These are phyloP conservation scores for Saguinus midas DNA, from an alignment of 2,113 vertebrate species.

Conservation along the genomic window DNA sequence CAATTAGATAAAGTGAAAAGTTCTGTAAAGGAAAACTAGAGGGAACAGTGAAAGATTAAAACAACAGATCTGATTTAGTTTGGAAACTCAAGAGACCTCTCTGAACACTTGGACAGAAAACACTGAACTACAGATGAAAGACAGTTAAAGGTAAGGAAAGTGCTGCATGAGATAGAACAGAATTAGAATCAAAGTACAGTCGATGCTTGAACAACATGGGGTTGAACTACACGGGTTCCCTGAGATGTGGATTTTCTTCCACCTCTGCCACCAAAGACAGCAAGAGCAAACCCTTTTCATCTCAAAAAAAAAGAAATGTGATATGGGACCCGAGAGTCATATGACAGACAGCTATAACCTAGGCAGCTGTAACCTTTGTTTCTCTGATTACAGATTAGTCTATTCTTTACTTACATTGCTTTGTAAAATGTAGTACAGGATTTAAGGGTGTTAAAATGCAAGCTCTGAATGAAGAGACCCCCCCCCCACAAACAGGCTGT, in stretches of 20 bases:
- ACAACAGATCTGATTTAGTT: neutral
- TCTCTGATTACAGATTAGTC: neutral
- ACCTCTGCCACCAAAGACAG: neutral
- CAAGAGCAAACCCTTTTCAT: neutral
- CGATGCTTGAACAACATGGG: neutral
- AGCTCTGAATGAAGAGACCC: no score
- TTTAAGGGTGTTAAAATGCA: no score
- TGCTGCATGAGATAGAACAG: neutral
- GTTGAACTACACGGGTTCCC: neutral
- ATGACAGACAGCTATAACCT: neutral
- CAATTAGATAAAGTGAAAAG: neutral
- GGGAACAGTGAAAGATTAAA: neutral
- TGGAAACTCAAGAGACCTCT: neutral
- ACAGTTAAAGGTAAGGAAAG: neutral
- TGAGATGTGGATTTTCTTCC: neutral
- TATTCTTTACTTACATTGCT: neutral
- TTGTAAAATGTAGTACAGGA: neutral
- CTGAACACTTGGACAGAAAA: neutral
- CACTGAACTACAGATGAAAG: neutral
- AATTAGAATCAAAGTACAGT: neutral
- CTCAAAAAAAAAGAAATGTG: neutral
- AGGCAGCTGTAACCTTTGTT: neutral
- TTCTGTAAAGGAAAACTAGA: neutral
- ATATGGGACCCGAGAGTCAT: neutral
- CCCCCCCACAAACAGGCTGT: no score